phyloP scores from a whole-genome alignment of 2,888 invertebrate genomes.

The Gortyna flavago region DNA sequence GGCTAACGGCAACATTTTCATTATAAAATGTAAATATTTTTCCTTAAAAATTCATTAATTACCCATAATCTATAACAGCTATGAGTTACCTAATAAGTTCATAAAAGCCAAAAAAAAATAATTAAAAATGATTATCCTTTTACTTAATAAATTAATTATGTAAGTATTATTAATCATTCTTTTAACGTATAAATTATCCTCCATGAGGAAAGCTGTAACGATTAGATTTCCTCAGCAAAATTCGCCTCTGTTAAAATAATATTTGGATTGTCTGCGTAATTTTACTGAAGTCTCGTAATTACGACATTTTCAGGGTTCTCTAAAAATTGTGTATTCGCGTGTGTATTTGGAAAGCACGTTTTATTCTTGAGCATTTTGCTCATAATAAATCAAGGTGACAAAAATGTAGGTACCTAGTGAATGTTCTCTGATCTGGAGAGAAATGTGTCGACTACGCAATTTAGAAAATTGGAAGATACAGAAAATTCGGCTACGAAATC shows the following conservation, averaged over 20 bases:
- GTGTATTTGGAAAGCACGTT: neutral
- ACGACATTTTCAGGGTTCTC: too few species aligned
- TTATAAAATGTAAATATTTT: neutral
- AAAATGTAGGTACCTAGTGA: neutral
- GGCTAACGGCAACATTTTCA: neutral
- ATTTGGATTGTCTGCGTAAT: constrained; percentile 36
- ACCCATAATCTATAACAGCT: neutral
- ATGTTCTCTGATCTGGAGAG: neutral
- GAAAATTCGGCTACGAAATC: neutral
- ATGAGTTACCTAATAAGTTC: too few species aligned
- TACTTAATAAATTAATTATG: neutral
- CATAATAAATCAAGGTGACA: neutral
- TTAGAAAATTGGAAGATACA: neutral
- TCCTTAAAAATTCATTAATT: neutral
- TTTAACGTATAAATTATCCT: neutral
- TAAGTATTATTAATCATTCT: neutral
- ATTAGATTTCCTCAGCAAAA: constrained; percentile 45
- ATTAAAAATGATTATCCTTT: too few species aligned
- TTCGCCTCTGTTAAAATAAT: constrained; percentile 35
- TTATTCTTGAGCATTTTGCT: constrained; percentile 15
- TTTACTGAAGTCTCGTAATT: neutral
- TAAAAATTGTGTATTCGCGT: constrained; percentile 18
- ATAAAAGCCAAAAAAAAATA: neutral
- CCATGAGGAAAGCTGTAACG: constrained; percentile 9
- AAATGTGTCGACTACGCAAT: neutral